Conservation (phyloP, 2,113 vertebrate genomes). For the Apteryx mantelli region DNA sequence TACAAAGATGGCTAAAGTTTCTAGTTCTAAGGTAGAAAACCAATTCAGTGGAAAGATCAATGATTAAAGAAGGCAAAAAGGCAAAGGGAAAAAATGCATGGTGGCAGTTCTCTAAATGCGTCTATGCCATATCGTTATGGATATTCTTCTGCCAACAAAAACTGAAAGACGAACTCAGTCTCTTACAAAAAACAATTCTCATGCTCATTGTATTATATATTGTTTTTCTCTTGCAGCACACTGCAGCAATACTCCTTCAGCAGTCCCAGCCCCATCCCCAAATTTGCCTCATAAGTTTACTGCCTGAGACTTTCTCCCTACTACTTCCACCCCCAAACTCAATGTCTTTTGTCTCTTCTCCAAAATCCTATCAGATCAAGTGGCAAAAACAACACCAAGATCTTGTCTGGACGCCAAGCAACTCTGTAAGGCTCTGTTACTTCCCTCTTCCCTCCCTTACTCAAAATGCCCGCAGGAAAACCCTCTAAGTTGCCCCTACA, state of each 20-base stretch:
- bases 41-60: not conserved
- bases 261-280: fast-evolving
- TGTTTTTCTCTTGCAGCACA: not conserved
- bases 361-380: not conserved
- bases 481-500: not conserved
- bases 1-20: not conserved
- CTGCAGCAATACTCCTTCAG: not conserved
- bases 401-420: not conserved
- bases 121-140: not conserved
- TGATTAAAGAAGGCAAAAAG: not conserved
- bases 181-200: not conserved
- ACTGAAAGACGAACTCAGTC: not conserved
- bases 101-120: not conserved
- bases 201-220: fast-evolving
- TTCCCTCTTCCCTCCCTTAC: not conserved
- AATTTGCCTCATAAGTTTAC: not conserved
- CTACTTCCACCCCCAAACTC: not conserved
- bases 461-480: not conserved
- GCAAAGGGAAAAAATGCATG: not conserved
- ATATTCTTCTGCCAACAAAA: not conserved
- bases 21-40: not conserved
- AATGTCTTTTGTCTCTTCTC: not conserved
- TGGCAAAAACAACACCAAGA: not conserved
- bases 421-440: not conserved
- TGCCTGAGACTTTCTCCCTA: not conserved